A percentile compares a stretch with the other conserved stretches of the same genome.
phyloP scores from a whole-genome alignment of 2,888 invertebrate genomes.

The Dasypogon diadema region DNA sequence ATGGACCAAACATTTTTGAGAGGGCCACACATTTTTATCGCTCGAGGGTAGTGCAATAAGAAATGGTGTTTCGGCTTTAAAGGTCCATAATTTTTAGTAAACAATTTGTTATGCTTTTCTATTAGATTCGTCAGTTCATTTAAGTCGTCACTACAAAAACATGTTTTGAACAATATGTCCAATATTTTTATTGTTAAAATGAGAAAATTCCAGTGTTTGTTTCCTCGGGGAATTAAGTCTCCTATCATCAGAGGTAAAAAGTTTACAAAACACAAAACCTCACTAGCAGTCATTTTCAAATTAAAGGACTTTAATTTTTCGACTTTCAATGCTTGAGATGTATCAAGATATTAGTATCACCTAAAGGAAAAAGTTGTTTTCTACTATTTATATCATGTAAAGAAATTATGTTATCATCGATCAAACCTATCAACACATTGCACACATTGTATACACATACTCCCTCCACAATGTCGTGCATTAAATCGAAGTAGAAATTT shows the following conservation, averaged over 20 bases:
- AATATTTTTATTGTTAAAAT: not conserved
- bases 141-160: slow-evolving; percentile 9
- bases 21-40: slow-evolving; percentile 47
- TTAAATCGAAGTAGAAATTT: slow-evolving; percentile 28
- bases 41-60: not conserved
- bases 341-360: slow-evolving; percentile 53
- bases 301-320: slow-evolving; percentile 51
- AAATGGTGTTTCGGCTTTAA: slow-evolving; percentile 27
- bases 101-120: not conserved
- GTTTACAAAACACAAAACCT: slow-evolving; percentile 52
- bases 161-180: slow-evolving; percentile 4
- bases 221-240: not conserved
- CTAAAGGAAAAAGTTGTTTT: slow-evolving; percentile 53
- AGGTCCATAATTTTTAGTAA: not conserved
- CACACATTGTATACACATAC: slow-evolving; percentile 55
- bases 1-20: slow-evolving; percentile 51
- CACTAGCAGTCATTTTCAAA: slow-evolving; percentile 57
- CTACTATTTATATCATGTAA: slow-evolving; percentile 52
- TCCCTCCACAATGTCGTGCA: slow-evolving; percentile 53
- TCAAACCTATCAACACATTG: slow-evolving; percentile 52
- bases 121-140: not conserved
- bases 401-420: slow-evolving; percentile 52
- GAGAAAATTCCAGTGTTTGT: not conserved
- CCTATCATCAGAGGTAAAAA: slow-evolving; percentile 31
- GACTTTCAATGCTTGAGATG: slow-evolving; percentile 16